Conservation (phyloP, 2,113 vertebrate species). For the Erythrocebus patas region DNA sequence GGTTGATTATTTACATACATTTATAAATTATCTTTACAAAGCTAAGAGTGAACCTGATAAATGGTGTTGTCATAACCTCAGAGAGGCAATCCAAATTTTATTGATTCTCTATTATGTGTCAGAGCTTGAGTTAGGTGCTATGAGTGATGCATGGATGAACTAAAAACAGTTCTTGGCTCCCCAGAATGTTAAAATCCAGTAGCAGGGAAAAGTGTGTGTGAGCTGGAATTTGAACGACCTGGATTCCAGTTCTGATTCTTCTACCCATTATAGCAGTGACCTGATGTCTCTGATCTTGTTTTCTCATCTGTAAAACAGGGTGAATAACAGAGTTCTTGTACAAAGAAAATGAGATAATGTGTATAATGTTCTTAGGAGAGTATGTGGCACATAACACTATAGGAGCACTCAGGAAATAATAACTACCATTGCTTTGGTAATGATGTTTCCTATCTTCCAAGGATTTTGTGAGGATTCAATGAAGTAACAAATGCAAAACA, state of each 20-base stretch:
- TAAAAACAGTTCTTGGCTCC: neutral
- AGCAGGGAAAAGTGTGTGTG: neutral
- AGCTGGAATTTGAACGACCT: neutral
- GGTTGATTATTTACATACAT: neutral
- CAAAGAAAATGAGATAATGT: neutral
- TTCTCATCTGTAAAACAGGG: neutral
- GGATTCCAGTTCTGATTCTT: neutral
- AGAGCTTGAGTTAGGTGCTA: neutral
- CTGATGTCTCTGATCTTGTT: neutral
- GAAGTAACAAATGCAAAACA: constrained; percentile 8
- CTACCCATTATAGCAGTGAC: neutral
- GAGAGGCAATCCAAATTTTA: constrained; percentile 18
- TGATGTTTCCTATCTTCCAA: neutral
- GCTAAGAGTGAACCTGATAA: neutral
- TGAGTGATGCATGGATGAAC: neutral
- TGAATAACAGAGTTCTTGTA: neutral
- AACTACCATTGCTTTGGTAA: neutral
- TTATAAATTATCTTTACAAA: neutral
- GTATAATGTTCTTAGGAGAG: neutral
- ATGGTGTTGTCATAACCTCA: neutral
- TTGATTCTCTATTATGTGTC: neutral
- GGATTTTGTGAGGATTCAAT: neutral
- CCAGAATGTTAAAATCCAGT: neutral
- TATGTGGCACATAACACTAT: neutral
- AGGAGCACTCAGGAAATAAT: neutral